A percentile compares a stretch with the other conserved stretches of the same genome.
phyloP scores from a whole-genome alignment of 1,140 invertebrate species.

The Polyergus mexicanus region DNA sequence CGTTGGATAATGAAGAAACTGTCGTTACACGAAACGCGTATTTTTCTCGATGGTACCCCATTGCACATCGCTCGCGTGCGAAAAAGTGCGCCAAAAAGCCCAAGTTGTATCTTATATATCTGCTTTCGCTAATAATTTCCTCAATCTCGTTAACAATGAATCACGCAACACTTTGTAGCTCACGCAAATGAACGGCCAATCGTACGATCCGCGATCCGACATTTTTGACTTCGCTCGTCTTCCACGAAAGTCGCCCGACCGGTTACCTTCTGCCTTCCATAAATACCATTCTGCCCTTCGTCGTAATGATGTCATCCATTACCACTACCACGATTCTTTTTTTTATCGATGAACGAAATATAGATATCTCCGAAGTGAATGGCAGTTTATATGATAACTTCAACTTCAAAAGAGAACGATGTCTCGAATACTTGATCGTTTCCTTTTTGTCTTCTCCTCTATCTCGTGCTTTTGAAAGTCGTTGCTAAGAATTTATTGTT shows the following conservation, averaged over 20 bases:
- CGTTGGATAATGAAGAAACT: conserved; percentile 33
- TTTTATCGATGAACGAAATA: conserved; percentile 65
- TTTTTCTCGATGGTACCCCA: conserved; percentile 34
- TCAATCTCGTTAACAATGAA: conserved; percentile 73
- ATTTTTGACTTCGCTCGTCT: conserved; percentile 67
- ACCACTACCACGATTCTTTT: conserved; percentile 61
- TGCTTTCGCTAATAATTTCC: conserved; percentile 64
- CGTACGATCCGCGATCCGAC: conserved; percentile 29
- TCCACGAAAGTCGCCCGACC: conserved; percentile 65
- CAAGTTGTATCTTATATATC: background rate
- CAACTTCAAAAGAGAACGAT: conserved; percentile 46
- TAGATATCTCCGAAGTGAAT: conserved; percentile 47
- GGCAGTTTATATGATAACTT: conserved; percentile 46
- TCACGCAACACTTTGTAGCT: conserved; percentile 63
- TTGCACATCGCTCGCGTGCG: conserved; percentile 55
- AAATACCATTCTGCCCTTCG: conserved; percentile 68
- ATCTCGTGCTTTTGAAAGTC: background rate
- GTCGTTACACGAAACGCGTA: background rate
- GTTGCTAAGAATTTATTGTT: conserved; percentile 9
- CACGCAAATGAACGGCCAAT: conserved; percentile 64
- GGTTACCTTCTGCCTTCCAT: conserved; percentile 68
- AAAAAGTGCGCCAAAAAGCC: conserved; percentile 13
- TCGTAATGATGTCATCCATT: conserved; percentile 73
- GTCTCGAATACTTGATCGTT: conserved; percentile 1
- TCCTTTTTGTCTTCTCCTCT: background rate